Conservation (phyloP, 2,113 vertebrate genomes). For the Erpornis zantholeuca region DNA sequence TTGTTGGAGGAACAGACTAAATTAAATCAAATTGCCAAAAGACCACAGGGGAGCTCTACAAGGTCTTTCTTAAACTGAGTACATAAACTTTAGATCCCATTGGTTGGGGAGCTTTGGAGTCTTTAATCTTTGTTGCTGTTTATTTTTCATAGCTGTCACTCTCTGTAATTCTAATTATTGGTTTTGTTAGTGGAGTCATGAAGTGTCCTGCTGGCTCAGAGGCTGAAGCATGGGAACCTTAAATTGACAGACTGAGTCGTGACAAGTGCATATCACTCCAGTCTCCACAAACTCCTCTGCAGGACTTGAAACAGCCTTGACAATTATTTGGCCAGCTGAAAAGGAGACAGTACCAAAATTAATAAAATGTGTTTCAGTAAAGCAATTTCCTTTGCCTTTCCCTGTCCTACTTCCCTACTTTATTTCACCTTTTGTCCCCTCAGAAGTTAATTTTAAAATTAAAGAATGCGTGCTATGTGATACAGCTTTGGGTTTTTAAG, state of each 20-base stretch:
- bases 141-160: conserved; percentile 62
- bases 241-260: neutral
- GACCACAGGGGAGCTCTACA: conserved; percentile 26
- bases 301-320: conserved; percentile 36
- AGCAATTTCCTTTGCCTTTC: conserved; percentile 64
- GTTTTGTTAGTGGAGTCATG: conserved; percentile 44
- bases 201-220: conserved; percentile 17
- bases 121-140: conserved; percentile 58
- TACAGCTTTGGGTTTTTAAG: conserved; percentile 25
- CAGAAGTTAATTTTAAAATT: conserved; percentile 49
- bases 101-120: neutral
- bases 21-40: conserved; percentile 52
- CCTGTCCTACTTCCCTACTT: conserved; percentile 2
- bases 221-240: conserved; percentile 20
- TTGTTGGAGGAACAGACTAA: conserved; percentile 43
- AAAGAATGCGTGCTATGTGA: conserved; percentile 31
- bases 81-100: conserved; percentile 22
- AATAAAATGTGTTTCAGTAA: conserved; percentile 60
- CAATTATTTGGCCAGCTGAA: conserved; percentile 41
- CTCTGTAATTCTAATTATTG: conserved; percentile 48
- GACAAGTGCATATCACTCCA: conserved; percentile 7
- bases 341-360: conserved; percentile 56
- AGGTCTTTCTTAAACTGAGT: conserved; percentile 16
- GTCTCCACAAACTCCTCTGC: conserved; percentile 3
- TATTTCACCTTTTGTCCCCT: conserved; percentile 52